Percentiles rank a stretch among this genome's conserved stretches.
These are phyloP conservation scores for Albula goreensis DNA, from an alignment of 2,113 vertebrate genomes.

Conservation along the genomic window DNA sequence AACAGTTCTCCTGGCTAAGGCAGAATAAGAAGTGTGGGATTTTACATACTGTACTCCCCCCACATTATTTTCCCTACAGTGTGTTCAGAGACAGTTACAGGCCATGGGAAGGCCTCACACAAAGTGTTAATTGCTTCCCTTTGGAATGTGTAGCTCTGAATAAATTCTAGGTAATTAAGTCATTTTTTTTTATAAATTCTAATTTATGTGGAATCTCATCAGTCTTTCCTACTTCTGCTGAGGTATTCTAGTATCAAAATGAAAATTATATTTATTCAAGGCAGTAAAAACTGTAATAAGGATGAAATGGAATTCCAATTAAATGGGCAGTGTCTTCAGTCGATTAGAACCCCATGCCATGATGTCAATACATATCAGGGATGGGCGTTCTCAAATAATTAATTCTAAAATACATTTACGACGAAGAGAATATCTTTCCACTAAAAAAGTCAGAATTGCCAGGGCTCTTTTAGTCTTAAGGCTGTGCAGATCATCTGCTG, in stretches of 20 bases:
- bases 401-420: slow-evolving; percentile 40
- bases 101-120: background rate
- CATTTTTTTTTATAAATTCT: slow-evolving; percentile 49
- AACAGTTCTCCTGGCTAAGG: background rate
- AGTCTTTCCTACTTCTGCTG: slow-evolving; percentile 37
- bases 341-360: slow-evolving; percentile 40
- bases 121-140: slow-evolving; percentile 50
- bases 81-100: background rate
- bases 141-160: slow-evolving; percentile 51
- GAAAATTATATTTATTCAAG: slow-evolving; percentile 56
- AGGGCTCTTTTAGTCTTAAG: slow-evolving; percentile 48
- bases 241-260: slow-evolving; percentile 47
- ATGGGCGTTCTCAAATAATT: slow-evolving; percentile 39
- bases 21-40: background rate
- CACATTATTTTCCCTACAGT: background rate
- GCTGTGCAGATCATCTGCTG: slow-evolving; percentile 27
- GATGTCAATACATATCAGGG: slow-evolving; percentile 52
- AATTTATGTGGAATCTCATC: slow-evolving; percentile 46
- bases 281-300: slow-evolving; percentile 43
- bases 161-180: slow-evolving; percentile 58
- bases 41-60: slow-evolving; percentile 3
- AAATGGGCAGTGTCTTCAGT: slow-evolving; percentile 49
- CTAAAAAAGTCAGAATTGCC: slow-evolving; percentile 8
- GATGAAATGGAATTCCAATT: slow-evolving; percentile 52
- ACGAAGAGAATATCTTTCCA: slow-evolving; percentile 38